A percentile compares a stretch with the other conserved stretches of the same genome.
These are phyloP conservation scores for Tetragonula carbonaria DNA, from an alignment of 2,888 invertebrate species.

Conservation along the genomic window DNA sequence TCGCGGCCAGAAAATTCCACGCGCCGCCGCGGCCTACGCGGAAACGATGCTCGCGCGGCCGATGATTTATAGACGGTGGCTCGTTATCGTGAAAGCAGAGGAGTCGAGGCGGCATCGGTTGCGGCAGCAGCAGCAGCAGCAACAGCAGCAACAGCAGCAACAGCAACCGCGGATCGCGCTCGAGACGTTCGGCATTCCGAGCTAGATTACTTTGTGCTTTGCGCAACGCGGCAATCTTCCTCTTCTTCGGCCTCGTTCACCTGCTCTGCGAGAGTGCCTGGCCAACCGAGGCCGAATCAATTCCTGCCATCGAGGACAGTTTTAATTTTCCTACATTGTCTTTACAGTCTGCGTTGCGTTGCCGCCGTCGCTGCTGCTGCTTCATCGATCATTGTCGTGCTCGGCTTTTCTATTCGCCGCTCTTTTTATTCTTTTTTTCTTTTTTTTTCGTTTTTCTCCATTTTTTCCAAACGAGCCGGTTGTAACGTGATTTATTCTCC, in stretches of 20 bases:
- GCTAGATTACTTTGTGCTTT: conserved; percentile 64
- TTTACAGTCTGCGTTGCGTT: neutral
- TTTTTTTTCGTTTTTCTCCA: no score
- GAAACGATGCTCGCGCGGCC: conserved; percentile 72
- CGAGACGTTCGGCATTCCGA: conserved; percentile 66
- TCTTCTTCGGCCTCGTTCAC: conserved; percentile 33
- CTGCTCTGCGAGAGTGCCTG: conserved; percentile 19
- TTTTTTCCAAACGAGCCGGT: neutral
- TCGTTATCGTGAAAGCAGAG: conserved; percentile 81
- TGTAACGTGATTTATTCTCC: conserved; percentile 10
- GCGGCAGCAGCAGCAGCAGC: conserved; percentile 3
- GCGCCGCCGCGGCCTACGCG: conserved; percentile 55
- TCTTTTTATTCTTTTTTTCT: neutral
- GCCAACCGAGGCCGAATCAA: conserved; percentile 33
- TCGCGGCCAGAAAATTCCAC: conserved; percentile 56
- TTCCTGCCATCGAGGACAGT: conserved; percentile 55
- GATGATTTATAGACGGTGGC: conserved; percentile 81
- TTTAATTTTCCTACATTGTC: conserved; percentile 54
- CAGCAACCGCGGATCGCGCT: conserved; percentile 46
- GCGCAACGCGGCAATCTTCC: conserved; percentile 21
- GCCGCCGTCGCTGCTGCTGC: neutral
- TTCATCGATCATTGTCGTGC: conserved; percentile 37
- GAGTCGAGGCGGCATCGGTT: conserved; percentile 56
- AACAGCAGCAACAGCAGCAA: neutral
- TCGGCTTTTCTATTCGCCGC: neutral